Base-by-base conservation (phyloP, 2,113 vertebrate genomes). In the Pelvicachromis taeniatus region DNA sequence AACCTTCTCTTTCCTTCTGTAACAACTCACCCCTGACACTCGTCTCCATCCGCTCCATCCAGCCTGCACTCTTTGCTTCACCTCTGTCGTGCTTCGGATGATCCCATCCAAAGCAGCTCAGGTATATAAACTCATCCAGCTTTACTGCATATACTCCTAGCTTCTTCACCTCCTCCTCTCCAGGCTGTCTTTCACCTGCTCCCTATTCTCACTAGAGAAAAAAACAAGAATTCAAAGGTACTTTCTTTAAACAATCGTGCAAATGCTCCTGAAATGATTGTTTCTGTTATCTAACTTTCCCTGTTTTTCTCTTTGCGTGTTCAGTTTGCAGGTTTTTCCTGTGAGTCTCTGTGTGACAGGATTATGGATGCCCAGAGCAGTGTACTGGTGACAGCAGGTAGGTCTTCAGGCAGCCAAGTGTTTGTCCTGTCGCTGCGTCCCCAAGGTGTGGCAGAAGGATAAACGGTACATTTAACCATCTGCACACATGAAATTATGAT, bases 321-420 rank as follows among this genome's bases (percentile, higher is more conserved):
- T 78, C 88, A 97, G 97, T 97, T 97, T 95, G 97, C 97, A 92
- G 97, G 96, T 16, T 97, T 97, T 87, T 97, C 96, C 70, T 93
- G 96, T 0, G 96, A 96, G 59, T 96, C 96, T 19, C 93, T 97
- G 89, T 96, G 95, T 88, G 96, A 97, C 78, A 92, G 97, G 90
- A 96, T 97, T 17, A 68, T 96, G 68, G 96, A 97, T 7, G 93
- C 96, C 55, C 95, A 96, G 85, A 95, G 96, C 87, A 88, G 83
- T 19, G 58, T 96, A 35, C 90, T 97, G 81, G 94, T 97, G 82
- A 97, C 97, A 21, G 96, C 96, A 95, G 97, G 97, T 97, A 92
- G n/a, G 87, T 70, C 29, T 52, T 75, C 45, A 75, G 23, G 45
- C 70, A 75, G 70, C 6, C 6, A 5, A 38, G 7, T 19, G 8